A percentile compares a stretch with the other conserved stretches of the same genome.
These are phyloP conservation scores for Meiosimyza decipiens DNA, from an alignment of 2,888 invertebrate genomes.

Conservation along the genomic window DNA sequence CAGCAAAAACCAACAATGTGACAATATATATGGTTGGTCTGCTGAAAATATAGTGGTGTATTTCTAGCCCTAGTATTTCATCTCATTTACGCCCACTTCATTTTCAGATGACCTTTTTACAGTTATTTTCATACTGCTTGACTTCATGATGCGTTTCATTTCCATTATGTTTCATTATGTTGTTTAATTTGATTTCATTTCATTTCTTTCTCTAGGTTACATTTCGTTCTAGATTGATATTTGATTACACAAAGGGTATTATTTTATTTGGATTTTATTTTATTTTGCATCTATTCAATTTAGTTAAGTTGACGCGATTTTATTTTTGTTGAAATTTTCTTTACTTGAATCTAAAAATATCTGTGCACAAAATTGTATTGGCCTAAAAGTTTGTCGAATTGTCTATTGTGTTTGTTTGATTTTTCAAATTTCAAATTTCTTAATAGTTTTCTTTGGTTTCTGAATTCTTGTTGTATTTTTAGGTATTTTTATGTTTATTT, in stretches of 20 bases:
- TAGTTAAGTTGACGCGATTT: neutral
- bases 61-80: neutral
- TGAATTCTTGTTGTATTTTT: neutral
- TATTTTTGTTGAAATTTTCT: constrained; percentile 23
- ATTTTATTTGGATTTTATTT: too few species aligned
- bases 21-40: too few species aligned
- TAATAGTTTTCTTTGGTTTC: constrained; percentile 4
- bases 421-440: neutral
- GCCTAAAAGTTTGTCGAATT: constrained; percentile 9
- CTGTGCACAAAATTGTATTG: neutral
- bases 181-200: neutral
- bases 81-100: neutral
- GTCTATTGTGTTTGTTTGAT: neutral
- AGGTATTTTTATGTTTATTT: neutral
- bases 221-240: neutral
- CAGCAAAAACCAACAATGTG: too few species aligned
- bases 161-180: neutral
- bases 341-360: constrained; percentile 16
- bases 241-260: too few species aligned
- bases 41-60: too few species aligned
- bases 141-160: neutral
- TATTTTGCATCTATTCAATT: too few species aligned
- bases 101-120: neutral
- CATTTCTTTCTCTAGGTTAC: neutral
- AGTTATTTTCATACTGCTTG: neutral